Conservation (phyloP, 2,797 vertebrate species). For the Rhabdophis nuchalis region DNA sequence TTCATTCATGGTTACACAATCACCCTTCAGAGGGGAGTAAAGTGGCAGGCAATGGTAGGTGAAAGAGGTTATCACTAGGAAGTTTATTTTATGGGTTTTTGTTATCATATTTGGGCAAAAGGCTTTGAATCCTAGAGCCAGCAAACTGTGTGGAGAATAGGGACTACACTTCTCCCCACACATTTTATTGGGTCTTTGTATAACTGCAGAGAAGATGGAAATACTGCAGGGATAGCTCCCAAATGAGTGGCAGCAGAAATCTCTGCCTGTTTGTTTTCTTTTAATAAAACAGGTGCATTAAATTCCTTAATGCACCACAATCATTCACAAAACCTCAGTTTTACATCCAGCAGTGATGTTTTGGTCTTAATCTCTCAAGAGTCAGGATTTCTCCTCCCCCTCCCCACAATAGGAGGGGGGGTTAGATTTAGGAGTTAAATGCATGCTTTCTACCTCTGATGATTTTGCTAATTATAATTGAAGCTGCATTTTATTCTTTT, state of each 20-base stretch:
- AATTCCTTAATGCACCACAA: background rate
- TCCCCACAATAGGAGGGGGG: too few species aligned
- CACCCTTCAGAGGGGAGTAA: slow-evolving; percentile 45
- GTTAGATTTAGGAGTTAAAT: background rate
- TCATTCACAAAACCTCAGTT: background rate
- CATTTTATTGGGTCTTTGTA: background rate
- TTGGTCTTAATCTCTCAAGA: background rate
- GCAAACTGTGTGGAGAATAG: background rate
- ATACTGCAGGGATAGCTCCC: background rate
- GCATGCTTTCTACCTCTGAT: background rate
- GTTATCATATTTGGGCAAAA: background rate
- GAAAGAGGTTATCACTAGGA: background rate
- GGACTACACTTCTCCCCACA: accelerated
- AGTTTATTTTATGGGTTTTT: background rate
- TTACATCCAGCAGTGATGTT: background rate
- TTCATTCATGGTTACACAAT: slow-evolving; percentile 63
- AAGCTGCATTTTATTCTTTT: background rate
- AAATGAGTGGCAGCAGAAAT: background rate
- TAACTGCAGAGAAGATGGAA: background rate
- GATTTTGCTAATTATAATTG: background rate
- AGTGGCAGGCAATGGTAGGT: slow-evolving; percentile 33
- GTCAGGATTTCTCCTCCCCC: too few species aligned
- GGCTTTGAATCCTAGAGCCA: background rate
- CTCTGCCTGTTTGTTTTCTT: background rate
- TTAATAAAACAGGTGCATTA: background rate